Base-by-base conservation (phyloP, 1,140 invertebrate genomes). In the Chionoecetes opilio region DNA sequence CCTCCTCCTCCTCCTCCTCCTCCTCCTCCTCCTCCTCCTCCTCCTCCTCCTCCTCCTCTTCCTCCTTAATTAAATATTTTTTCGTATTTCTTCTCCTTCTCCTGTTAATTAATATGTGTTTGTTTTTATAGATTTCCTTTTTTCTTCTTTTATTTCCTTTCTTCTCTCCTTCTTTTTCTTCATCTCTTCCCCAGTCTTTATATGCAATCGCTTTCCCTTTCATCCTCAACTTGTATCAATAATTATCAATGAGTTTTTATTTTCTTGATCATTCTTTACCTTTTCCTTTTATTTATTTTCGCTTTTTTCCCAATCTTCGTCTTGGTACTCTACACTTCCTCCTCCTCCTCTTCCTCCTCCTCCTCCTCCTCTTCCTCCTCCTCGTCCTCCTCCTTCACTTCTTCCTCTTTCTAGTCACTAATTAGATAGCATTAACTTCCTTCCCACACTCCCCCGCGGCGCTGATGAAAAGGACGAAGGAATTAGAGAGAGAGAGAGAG, bases 401-500 rank as follows among this genome's bases (percentile, higher is more conserved):
- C n/a, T n/a, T n/a, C n/a, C n/a, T n/a, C n/a, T n/a, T n/a, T n/a
- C n/a, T n/a, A n/a, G n/a, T 14, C 35, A 53, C 46, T 31, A n/a
- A n/a, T 31, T 26, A 37, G 26, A 37, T 34, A 2, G 5, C 87
- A n/a, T 89, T 89, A n/a, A 6, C 17, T 31, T 31, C 17, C 29
- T 46, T 41, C 29, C 17, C 35, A 34, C 29, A n/a, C 34, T 38
- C 87, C 35, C 35, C 26, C 17, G n/a, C 35, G 0, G 37, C 32
- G 21, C 0, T 75, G 63, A 75, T 75, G 63, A 75, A 75, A 75
- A 75, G 63, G 63, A n/a, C 63, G 38, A 88, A 88, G n/a, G 26
- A 88, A 29, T 88, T 37, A 29, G 86, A 37, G 8, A 88, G 26
- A 41, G 35, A 38, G 86, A 41, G 86, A 37, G 86, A 41, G 86